Percentiles rank a stretch among this genome's conserved stretches.
Evolutionary conservation across 2,113 vertebrate species (phyloP).

Genomic region (Leiothrix lutea): DNA sequence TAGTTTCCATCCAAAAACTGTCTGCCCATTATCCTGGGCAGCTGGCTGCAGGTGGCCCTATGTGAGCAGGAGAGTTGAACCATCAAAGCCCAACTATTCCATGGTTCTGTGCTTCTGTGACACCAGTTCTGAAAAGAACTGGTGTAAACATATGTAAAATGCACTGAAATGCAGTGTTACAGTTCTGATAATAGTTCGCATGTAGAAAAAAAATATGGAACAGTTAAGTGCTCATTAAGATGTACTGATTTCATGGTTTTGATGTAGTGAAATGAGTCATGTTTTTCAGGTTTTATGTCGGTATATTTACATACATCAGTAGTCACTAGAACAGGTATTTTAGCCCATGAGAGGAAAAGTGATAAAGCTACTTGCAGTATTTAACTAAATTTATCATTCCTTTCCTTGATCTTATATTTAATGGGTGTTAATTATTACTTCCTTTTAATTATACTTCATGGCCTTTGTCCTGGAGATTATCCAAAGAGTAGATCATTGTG

Average conservation of each 20-base stretch:
- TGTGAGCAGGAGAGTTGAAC: background rate
- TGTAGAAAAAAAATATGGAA: background rate
- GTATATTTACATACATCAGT: conserved; percentile 1
- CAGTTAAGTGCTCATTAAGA: background rate
- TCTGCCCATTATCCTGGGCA: background rate
- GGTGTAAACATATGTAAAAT: background rate
- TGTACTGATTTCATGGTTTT: conserved; percentile 11
- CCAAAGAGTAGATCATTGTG: conserved; percentile 75
- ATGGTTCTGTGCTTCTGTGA: background rate
- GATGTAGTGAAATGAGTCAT: background rate
- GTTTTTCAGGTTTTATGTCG: background rate
- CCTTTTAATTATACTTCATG: conserved; percentile 79
- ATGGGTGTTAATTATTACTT: conserved; percentile 79
- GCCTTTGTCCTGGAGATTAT: conserved; percentile 76
- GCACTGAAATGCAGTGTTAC: background rate
- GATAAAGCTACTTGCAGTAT: conserved; percentile 34
- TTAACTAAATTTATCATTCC: conserved; percentile 60
- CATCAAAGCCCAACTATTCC: background rate
- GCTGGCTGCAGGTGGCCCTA: background rate
- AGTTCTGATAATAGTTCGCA: background rate
- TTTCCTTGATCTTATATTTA: conserved; percentile 70
- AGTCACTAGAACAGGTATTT: conserved; percentile 12
- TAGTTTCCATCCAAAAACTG: background rate
- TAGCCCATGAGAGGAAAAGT: background rate
- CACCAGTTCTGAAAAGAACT: background rate